phyloP scores from a whole-genome alignment of 2,113 vertebrate species.

The Calonectris borealis region DNA sequence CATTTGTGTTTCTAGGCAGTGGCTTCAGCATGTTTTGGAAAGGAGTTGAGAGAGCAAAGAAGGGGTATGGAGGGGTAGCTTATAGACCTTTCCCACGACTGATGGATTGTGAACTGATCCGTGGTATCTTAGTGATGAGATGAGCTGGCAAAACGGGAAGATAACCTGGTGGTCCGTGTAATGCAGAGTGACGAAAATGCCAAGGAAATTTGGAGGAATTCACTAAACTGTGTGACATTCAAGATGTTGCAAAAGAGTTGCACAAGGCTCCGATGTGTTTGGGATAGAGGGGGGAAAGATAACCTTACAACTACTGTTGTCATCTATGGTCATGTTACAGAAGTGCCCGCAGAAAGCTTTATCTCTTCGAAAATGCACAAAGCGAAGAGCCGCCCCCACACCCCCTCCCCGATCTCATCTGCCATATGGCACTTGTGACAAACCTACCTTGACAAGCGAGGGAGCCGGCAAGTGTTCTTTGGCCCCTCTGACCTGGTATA shows the following conservation, averaged over 20 bases:
- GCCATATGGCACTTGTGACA: rapidly evolving
- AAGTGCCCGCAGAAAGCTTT: background rate
- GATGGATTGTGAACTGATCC: background rate
- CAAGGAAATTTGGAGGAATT: background rate
- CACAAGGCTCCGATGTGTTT: rapidly evolving
- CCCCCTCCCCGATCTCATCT: background rate
- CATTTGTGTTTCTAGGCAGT: background rate
- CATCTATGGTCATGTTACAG: background rate
- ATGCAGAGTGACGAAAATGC: background rate
- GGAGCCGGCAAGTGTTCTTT: background rate
- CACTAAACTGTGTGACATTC: background rate
- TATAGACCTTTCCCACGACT: background rate
- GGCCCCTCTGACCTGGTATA: background rate
- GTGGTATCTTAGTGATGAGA: background rate
- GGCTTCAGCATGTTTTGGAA: rapidly evolving
- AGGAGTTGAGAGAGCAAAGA: background rate
- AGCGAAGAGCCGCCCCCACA: background rate
- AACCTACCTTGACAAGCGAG: background rate
- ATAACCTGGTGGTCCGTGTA: rapidly evolving
- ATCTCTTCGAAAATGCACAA: background rate
- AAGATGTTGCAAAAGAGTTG: background rate
- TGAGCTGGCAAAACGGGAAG: background rate
- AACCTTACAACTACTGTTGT: background rate
- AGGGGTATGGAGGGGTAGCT: rapidly evolving
- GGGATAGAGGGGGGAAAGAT: rapidly evolving